phyloP scores from a whole-genome alignment of 2,113 vertebrate genomes.

The Oreochromis niloticus region DNA sequence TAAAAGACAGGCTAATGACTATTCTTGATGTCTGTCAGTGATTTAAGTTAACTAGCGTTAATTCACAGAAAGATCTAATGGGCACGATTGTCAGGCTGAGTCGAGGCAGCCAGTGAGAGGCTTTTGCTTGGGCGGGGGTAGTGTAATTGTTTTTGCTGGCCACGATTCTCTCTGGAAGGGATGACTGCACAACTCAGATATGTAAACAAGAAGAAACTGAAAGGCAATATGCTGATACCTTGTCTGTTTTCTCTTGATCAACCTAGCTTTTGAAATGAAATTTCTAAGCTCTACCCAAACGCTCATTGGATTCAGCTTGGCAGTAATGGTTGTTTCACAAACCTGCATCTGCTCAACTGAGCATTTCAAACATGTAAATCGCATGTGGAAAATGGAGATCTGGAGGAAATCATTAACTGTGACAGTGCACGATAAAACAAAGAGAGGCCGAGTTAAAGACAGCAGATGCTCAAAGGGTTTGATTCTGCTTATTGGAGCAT shows the following conservation, averaged over 20 bases:
- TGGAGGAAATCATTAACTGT: constrained; percentile 56
- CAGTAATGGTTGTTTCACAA: constrained; percentile 7
- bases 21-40: constrained; percentile 62
- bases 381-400: constrained; percentile 28
- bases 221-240: constrained; percentile 34
- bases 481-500: constrained; percentile 60
- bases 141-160: constrained; percentile 70
- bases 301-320: neutral
- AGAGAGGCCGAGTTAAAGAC: constrained; percentile 36
- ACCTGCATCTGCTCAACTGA: constrained; percentile 18
- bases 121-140: constrained; percentile 30
- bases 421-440: constrained; percentile 27
- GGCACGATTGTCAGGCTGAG: constrained; percentile 57
- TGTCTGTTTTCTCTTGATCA: constrained; percentile 48
- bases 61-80: constrained; percentile 62
- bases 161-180: constrained; percentile 55
- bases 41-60: constrained; percentile 59
- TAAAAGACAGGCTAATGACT: constrained; percentile 62
- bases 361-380: constrained; percentile 45
- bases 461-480: constrained; percentile 57
- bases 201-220: constrained; percentile 58
- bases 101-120: constrained; percentile 47
- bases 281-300: constrained; percentile 8
- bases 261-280: constrained; percentile 15
- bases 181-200: constrained; percentile 62